These are phyloP conservation scores for Ceryle rudis DNA, from an alignment of 2,797 vertebrate genomes.

Conservation along the genomic window DNA sequence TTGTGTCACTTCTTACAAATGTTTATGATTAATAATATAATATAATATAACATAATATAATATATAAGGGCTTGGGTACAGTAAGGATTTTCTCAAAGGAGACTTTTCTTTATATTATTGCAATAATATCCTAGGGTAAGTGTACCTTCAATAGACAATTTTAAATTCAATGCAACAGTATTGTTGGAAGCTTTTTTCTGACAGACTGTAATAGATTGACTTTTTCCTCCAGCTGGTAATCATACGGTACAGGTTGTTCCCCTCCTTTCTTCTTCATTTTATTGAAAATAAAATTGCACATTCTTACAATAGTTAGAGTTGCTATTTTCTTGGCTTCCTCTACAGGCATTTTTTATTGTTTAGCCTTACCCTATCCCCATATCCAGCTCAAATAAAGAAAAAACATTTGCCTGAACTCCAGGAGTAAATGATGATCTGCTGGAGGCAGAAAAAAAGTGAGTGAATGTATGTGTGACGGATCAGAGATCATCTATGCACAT, in stretches of 20 bases:
- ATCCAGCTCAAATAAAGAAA: neutral
- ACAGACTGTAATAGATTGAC: neutral
- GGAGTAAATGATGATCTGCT: neutral
- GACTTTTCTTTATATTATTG: neutral
- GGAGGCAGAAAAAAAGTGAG: neutral
- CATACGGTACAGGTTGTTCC: neutral
- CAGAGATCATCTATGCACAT: neutral
- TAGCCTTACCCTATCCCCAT: neutral
- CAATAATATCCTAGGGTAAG: neutral
- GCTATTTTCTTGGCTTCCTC: constrained; percentile 8
- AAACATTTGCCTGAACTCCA: neutral
- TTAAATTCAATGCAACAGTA: neutral
- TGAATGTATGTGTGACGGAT: neutral
- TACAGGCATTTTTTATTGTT: neutral
- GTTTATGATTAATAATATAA: neutral
- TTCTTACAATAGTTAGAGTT: constrained; percentile 3
- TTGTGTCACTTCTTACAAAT: neutral
- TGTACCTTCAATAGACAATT: neutral
- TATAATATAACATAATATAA: neutral
- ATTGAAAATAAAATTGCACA: neutral
- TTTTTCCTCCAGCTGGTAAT: neutral
- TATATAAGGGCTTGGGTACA: neutral
- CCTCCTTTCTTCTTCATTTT: neutral
- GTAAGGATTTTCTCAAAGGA: neutral
- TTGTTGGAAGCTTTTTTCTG: neutral